Evolutionary conservation across 2,888 invertebrate species (phyloP).

Genomic region (Leptinotarsa tumamoca): DNA sequence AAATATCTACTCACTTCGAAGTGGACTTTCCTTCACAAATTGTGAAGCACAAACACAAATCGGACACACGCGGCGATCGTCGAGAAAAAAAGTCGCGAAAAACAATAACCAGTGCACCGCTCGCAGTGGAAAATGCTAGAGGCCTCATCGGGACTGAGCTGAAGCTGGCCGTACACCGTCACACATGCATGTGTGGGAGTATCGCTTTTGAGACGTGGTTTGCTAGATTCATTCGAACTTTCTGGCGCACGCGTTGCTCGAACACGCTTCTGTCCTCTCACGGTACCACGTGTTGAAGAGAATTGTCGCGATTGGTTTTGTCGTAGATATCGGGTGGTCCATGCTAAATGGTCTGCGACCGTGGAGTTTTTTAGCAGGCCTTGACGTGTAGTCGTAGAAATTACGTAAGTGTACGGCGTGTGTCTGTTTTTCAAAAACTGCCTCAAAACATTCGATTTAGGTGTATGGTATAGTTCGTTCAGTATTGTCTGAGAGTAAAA

Average conservation of each 20-base stretch:
- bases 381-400: not conserved
- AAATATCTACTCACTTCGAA: not conserved
- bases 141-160: not conserved
- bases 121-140: not conserved
- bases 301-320: slow-evolving; percentile 17
- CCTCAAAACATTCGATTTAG: too few relatives aligned
- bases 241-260: slow-evolving; percentile 2
- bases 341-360: not conserved
- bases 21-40: not conserved
- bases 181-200: slow-evolving; percentile 17
- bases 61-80: slow-evolving; percentile 2
- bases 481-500: too few relatives aligned
- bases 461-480: too few relatives aligned
- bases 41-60: slow-evolving; percentile 10
- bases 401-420: not conserved
- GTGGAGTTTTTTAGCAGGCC: not conserved
- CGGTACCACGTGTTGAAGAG: not conserved
- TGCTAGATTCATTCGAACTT: not conserved
- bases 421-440: not conserved
- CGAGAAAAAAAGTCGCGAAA: not conserved
- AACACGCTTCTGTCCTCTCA: not conserved
- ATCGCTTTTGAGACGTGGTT: not conserved
- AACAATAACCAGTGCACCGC: not conserved
- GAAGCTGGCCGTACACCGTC: slow-evolving; percentile 2
- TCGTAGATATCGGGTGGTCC: not conserved